Evolutionary conservation across 1,140 invertebrate genomes (phyloP).

Genomic region (Nymphalis io): DNA sequence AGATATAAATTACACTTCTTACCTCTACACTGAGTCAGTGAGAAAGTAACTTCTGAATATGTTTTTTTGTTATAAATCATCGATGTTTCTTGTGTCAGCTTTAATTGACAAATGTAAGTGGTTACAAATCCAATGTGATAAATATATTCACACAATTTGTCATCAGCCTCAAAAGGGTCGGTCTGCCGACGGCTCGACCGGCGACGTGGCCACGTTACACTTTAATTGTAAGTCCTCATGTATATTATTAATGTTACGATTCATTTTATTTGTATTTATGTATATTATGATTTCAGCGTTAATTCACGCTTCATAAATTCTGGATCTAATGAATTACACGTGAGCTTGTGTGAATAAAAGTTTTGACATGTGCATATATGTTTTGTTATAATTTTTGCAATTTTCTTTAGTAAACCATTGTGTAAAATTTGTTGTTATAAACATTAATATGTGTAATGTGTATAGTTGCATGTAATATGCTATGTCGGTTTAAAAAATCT

Average conservation of each 20-base stretch:
- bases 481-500: background rate
- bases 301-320: slow-evolving; percentile 17
- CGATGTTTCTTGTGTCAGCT: too few relatives aligned
- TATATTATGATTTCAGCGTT: slow-evolving; percentile 20
- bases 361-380: background rate
- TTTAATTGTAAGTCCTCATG: slow-evolving; percentile 21
- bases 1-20: too few relatives aligned
- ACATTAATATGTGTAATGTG: background rate
- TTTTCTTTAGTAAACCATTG: background rate
- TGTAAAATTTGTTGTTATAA: background rate
- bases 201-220: slow-evolving; percentile 2
- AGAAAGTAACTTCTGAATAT: too few relatives aligned
- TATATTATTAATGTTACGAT: slow-evolving; percentile 6
- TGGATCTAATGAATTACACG: slow-evolving; percentile 16
- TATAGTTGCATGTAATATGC: background rate
- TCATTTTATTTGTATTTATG: slow-evolving; percentile 9
- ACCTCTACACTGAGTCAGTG: too few relatives aligned
- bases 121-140: background rate
- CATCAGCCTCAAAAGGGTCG: background rate
- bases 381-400: background rate
- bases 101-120: background rate
- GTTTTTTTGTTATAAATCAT: too few relatives aligned
- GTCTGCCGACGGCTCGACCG: slow-evolving; percentile 1
- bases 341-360: background rate
- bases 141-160: background rate